Conservation (phyloP, 2,888 invertebrate species). For the Pollenia labialis region DNA sequence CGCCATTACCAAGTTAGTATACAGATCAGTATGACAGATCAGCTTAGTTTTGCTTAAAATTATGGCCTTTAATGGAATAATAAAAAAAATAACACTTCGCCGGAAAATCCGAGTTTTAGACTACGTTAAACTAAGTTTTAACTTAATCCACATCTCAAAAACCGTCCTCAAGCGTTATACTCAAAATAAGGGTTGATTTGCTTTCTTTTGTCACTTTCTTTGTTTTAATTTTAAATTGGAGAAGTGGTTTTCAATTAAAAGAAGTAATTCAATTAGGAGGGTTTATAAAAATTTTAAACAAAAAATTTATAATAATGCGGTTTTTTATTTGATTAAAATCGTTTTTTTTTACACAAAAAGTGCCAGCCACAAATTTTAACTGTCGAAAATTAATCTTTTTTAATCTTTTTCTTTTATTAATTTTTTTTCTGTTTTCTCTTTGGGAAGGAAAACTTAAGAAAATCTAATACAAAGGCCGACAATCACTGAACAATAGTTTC, state of each 20-base stretch:
- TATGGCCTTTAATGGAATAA: too few species aligned
- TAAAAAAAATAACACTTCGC: too few species aligned
- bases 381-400: constrained; percentile 16
- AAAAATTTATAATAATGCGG: too few species aligned
- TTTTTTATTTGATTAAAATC: too few species aligned
- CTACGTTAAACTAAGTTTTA: too few species aligned
- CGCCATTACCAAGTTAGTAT: too few species aligned
- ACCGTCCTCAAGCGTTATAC: background rate
- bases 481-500: too few species aligned
- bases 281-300: too few species aligned
- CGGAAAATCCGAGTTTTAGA: too few species aligned
- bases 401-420: background rate
- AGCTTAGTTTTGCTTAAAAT: too few species aligned
- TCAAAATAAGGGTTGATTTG: constrained; percentile 21
- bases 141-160: background rate
- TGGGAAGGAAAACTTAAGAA: background rate
- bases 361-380: constrained; percentile 55
- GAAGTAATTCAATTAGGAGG: background rate
- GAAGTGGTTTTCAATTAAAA: background rate
- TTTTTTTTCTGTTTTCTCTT: background rate
- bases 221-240: too few species aligned
- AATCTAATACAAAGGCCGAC: background rate
- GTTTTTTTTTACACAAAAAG: background rate
- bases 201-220: background rate
- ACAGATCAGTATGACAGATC: too few species aligned